Evolutionary conservation across 2,888 invertebrate species (phyloP), one percentile per base, ranked within the genome.

Genomic region (Leptogaster cylindrica): DNA sequence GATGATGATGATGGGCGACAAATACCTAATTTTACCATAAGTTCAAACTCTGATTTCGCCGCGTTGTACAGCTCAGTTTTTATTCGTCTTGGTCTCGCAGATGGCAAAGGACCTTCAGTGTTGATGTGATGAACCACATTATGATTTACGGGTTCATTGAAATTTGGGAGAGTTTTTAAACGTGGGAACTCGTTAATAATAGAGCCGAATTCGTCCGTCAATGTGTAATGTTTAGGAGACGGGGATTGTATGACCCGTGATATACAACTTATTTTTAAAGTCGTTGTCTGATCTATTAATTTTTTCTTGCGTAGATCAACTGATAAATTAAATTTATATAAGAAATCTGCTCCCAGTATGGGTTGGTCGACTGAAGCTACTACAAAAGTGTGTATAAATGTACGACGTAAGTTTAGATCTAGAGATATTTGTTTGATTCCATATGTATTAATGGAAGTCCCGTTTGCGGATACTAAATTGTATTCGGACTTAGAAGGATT

Each of bases 11-110:
- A n/a, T n/a, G n/a, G n/a, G n/a, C n/a, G n/a, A n/a, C n/a, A n/a
- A n/a, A n/a, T n/a, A n/a, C n/a, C n/a, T n/a, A n/a, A n/a, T n/a
- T n/a, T n/a, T n/a, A n/a, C 16, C 73, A 76, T 71, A 0, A 52
- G 18, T n/a, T 71, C 27, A 44, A 74, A 75, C 8, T 74, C 72
- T 3, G 46, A 8, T 64, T 73, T 73, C 2, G 73, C 74, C 2
- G 68, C 70, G 4, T 51, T 23, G 2, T 73, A 67, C 58, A 72
- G 71, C 7, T 75, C 74, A 1, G 72, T 72, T 2, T 73, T 52
- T 1, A 73, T 58, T 1, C 65, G 31, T n/a, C 71, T 63, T 1
- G 70, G 66, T 8, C 70, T 67, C 25, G 70, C 66, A 28, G 64
- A 33, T 6, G 70, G 64, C 5, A n/a, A n/a, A n/a, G n/a, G n/a